These are phyloP conservation scores for Leptinotarsa defecta DNA, from an alignment of 1,140 invertebrate species.

Conservation along the genomic window DNA sequence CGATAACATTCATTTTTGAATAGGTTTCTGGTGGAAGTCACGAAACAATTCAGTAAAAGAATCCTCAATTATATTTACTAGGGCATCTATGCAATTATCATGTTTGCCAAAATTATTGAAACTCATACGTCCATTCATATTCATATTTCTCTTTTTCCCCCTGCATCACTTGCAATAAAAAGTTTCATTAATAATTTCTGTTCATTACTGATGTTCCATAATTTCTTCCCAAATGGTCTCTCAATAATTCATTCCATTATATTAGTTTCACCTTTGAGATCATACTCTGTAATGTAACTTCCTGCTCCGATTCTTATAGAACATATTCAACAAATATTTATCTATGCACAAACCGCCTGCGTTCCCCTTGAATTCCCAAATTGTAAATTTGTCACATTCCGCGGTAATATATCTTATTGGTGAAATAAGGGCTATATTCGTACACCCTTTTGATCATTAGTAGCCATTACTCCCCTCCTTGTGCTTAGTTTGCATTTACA, in stretches of 20 bases:
- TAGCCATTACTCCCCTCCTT: conserved; percentile 52
- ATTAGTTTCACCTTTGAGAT: background rate
- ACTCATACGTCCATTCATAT: too few species aligned
- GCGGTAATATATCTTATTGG: conserved; percentile 52
- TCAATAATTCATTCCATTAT: background rate
- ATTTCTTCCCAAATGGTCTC: background rate
- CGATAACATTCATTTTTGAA: too few species aligned
- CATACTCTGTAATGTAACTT: background rate
- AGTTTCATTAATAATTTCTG: too few species aligned
- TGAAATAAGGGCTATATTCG: conserved; percentile 52
- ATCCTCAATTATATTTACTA: too few species aligned
- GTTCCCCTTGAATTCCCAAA: conserved; percentile 43
- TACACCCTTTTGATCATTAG: conserved; percentile 51
- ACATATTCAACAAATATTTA: background rate
- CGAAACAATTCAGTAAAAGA: too few species aligned
- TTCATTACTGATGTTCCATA: background rate
- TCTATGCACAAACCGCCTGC: background rate
- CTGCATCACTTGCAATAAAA: too few species aligned
- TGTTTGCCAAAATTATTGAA: too few species aligned
- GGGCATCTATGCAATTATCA: too few species aligned
- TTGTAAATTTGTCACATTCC: conserved; percentile 52
- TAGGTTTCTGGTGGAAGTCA: too few species aligned
- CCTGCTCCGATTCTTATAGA: background rate
- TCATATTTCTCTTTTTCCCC: too few species aligned
- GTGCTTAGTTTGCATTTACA: conserved; percentile 57